These are phyloP conservation scores for Bombus waltoni DNA, from an alignment of 1,140 invertebrate species.

Conservation along the genomic window DNA sequence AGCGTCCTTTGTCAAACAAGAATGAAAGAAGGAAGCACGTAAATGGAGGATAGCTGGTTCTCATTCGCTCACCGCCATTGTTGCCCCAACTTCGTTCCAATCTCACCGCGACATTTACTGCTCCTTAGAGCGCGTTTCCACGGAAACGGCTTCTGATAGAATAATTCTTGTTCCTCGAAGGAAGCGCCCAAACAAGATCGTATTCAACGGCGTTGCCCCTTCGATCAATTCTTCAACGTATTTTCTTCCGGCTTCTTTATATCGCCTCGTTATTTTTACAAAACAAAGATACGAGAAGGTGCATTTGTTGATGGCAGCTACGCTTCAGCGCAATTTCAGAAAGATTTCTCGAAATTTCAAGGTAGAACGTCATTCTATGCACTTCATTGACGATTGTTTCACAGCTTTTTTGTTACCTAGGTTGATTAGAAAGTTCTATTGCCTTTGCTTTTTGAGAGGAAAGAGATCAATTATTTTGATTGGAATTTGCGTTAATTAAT, in stretches of 20 bases:
- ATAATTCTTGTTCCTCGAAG: constrained; percentile 12
- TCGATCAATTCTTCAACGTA: background rate
- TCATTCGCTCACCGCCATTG: constrained; percentile 1
- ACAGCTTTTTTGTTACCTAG: background rate
- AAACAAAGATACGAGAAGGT: no score
- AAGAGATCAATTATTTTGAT: background rate
- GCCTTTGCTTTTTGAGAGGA: background rate
- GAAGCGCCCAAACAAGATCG: background rate
- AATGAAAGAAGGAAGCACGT: background rate
- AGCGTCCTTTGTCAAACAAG: background rate
- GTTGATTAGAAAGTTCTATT: background rate
- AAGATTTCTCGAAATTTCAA: background rate
- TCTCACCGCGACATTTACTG: constrained; percentile 24
- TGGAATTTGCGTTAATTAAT: background rate
- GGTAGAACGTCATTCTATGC: background rate
- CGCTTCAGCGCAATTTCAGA: background rate
- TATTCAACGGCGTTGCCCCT: background rate
- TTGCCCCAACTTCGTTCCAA: constrained; percentile 25
- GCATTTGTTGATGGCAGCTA: background rate
- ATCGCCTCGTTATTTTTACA: background rate
- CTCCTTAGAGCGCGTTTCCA: background rate
- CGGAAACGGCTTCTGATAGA: constrained; percentile 7
- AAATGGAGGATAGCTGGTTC: constrained; percentile 5
- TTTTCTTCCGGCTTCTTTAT: background rate
- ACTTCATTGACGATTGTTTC: background rate